A percentile compares a stretch with the other conserved stretches of the same genome.
Conservation (phyloP, 2,113 vertebrate genomes). For the Laticauda laticaudata region DNA sequence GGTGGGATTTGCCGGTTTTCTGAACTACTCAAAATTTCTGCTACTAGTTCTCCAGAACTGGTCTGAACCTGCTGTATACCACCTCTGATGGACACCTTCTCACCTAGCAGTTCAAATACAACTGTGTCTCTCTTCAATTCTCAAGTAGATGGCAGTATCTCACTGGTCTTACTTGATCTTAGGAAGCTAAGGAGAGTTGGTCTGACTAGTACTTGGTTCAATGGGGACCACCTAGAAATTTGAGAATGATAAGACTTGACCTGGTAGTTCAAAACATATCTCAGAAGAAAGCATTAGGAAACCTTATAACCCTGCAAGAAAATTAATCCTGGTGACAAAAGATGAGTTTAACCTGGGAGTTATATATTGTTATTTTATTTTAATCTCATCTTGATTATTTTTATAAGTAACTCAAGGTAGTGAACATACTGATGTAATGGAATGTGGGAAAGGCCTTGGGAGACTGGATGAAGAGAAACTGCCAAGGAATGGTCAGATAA, state of each 20-base stretch:
- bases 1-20: too few relatives aligned
- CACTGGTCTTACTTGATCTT: background rate
- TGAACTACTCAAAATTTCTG: too few relatives aligned
- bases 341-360: background rate
- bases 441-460: too few relatives aligned
- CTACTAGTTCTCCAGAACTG: too few relatives aligned
- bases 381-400: background rate
- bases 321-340: background rate
- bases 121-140: background rate
- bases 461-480: too few relatives aligned
- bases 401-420: too few relatives aligned
- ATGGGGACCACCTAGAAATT: background rate
- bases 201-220: background rate
- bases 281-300: background rate
- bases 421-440: too few relatives aligned
- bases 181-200: background rate
- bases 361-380: background rate
- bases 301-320: background rate
- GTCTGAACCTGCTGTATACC: too few relatives aligned
- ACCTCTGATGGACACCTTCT: background rate
- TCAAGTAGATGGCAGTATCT: background rate
- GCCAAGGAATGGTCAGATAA: too few relatives aligned
- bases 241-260: background rate
- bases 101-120: background rate
- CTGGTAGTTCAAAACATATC: background rate